Evolutionary conservation across 2,113 vertebrate species (phyloP).

Genomic region (Larimichthys polyactis): DNA sequence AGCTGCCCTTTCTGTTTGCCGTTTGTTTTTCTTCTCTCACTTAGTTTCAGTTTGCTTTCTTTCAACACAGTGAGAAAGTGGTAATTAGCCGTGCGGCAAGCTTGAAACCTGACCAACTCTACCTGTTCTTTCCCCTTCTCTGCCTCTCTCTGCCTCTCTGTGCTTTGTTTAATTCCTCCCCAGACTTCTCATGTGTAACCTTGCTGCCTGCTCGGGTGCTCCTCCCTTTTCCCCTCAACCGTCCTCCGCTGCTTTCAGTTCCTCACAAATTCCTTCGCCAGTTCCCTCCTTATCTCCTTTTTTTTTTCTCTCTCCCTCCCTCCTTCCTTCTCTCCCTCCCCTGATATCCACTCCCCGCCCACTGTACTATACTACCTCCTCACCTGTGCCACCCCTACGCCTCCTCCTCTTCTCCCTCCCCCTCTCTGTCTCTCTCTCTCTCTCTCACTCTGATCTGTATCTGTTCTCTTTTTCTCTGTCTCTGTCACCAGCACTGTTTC

Average conservation of each 20-base stretch:
- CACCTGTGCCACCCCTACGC: slow-evolving; percentile 51
- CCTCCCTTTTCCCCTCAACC: slow-evolving; percentile 73
- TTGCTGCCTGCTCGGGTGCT: slow-evolving; percentile 54
- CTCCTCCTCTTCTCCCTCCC: neutral
- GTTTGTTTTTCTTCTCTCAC: neutral
- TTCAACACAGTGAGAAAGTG: slow-evolving; percentile 20
- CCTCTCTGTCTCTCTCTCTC: slow-evolving; percentile 5
- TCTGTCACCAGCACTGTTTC: slow-evolving; percentile 24
- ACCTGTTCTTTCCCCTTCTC: slow-evolving; percentile 47
- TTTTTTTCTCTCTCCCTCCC: neutral
- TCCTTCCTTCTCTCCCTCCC: slow-evolving; percentile 20
- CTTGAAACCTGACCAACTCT: slow-evolving; percentile 45
- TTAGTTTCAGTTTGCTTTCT: slow-evolving; percentile 53
- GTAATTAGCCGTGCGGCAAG: slow-evolving; percentile 49
- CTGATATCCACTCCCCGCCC: slow-evolving; percentile 51
- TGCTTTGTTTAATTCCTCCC: slow-evolving; percentile 50
- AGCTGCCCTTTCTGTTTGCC: slow-evolving; percentile 31
- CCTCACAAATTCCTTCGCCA: slow-evolving; percentile 72
- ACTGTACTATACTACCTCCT: slow-evolving; percentile 63
- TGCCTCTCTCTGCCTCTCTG: slow-evolving; percentile 39
- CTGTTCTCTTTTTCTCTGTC: slow-evolving; percentile 31
- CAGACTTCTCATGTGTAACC: slow-evolving; percentile 67
- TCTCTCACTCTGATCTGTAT: slow-evolving; percentile 52
- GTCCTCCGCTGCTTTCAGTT: slow-evolving; percentile 64
- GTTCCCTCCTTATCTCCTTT: slow-evolving; percentile 65